Percentiles rank a stretch among this genome's conserved stretches.
phyloP scores from a whole-genome alignment of 64 coral and sea anemone species.

The Platygyra sinensis region DNA sequence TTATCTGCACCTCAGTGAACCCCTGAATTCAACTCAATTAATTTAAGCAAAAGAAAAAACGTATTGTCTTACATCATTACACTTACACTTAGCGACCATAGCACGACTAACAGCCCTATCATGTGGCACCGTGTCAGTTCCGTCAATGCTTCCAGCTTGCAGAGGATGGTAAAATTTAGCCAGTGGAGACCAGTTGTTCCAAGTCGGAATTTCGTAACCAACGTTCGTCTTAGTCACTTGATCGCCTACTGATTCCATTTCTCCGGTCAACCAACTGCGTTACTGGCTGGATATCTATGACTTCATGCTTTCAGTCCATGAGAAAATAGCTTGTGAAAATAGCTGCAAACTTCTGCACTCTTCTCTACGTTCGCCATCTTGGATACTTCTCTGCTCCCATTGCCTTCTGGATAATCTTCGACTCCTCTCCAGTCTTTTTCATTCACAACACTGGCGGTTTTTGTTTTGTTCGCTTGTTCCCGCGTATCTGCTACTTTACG shows the following conservation, averaged over 20 bases:
- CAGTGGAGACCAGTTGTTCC: slow-evolving; percentile 79
- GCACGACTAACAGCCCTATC: slow-evolving; percentile 85
- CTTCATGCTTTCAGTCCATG: neutral
- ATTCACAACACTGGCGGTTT: neutral
- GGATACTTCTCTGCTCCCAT: neutral
- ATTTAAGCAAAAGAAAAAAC: no score
- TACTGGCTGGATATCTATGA: neutral
- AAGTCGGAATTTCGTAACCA: slow-evolving; percentile 83
- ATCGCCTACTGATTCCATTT: slow-evolving; percentile 32
- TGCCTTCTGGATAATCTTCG: neutral
- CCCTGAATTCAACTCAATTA: no score
- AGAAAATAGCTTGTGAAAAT: neutral
- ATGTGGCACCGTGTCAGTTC: slow-evolving; percentile 83
- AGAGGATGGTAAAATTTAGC: slow-evolving; percentile 94
- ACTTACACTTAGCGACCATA: slow-evolving; percentile 77
- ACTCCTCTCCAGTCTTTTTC: neutral
- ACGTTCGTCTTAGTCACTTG: slow-evolving; percentile 23
- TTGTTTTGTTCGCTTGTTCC: slow-evolving; percentile 35
- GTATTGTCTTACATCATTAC: neutral
- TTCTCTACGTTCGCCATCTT: slow-evolving; percentile 6
- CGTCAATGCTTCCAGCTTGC: slow-evolving; percentile 98
- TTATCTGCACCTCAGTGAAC: neutral
- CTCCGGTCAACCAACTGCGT: neutral
- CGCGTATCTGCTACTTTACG: neutral
- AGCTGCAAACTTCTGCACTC: neutral